Conservation (phyloP, 2,888 invertebrate species). For the Scaptomyza flava region DNA sequence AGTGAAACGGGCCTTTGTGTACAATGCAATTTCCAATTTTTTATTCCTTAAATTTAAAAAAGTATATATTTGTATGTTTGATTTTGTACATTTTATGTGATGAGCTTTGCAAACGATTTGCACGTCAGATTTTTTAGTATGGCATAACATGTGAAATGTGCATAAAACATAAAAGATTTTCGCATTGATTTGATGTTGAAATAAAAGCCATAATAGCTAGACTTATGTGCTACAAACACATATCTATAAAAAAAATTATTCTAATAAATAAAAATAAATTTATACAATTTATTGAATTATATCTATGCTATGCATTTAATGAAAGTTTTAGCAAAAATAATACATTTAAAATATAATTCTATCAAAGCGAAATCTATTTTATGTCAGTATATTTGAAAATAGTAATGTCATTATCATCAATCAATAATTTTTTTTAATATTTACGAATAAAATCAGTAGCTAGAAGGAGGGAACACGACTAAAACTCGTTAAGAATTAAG, state of each 20-base stretch:
- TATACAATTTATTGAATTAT: not conserved
- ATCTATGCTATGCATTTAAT: not conserved
- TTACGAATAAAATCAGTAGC: too few relatives aligned
- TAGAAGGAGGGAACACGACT: too few relatives aligned
- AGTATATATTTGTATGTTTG: conserved; percentile 37
- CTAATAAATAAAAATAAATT: not conserved
- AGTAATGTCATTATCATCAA: too few relatives aligned
- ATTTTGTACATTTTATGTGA: conserved; percentile 46
- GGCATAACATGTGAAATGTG: conserved; percentile 19
- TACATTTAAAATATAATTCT: too few relatives aligned
- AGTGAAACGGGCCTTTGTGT: conserved; percentile 28
- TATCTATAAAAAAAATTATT: not conserved
- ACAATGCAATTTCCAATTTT: conserved; percentile 22
- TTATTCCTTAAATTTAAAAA: conserved; percentile 30
- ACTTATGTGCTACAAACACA: conserved; percentile 1
- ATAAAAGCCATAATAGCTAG: conserved; percentile 20
- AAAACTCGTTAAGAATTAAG: not conserved
- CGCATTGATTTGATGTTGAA: conserved; percentile 52
- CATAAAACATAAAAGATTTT: conserved; percentile 51
- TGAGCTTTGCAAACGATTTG: conserved; percentile 54
- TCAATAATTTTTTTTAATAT: too few relatives aligned
- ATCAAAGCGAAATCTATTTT: too few relatives aligned
- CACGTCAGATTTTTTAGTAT: conserved; percentile 34
- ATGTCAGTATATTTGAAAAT: too few relatives aligned
- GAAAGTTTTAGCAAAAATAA: not conserved